These are phyloP conservation scores for Poeciliopsis occidentalis DNA, from an alignment of 2,113 vertebrate genomes.

Conservation along the genomic window DNA sequence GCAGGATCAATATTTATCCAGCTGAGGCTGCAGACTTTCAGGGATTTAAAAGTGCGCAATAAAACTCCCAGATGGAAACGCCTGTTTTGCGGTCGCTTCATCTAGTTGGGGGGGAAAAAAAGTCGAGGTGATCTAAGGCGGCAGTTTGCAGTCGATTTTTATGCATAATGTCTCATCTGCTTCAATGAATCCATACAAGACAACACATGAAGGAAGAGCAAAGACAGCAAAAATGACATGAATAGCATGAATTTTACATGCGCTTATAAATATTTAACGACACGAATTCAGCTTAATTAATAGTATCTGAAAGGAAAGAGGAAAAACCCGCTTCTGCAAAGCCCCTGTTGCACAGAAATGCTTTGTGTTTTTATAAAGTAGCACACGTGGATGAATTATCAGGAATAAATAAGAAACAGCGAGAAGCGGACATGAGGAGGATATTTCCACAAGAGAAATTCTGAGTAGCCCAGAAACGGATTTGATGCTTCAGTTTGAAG, in stretches of 20 bases:
- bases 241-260: background rate
- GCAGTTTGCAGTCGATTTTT: background rate
- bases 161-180: background rate
- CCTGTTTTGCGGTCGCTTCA: background rate
- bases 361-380: slow-evolving; percentile 7
- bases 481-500: slow-evolving; percentile 38
- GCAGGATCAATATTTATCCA: background rate
- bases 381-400: background rate
- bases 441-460: slow-evolving; percentile 20
- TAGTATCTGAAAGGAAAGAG: accelerated
- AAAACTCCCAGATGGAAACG: background rate
- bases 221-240: background rate
- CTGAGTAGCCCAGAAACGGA: slow-evolving; percentile 19
- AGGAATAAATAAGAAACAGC: background rate
- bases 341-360: background rate
- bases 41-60: background rate
- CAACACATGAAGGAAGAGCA: background rate
- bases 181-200: background rate
- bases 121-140: background rate
- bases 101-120: background rate
- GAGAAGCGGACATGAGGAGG: background rate
- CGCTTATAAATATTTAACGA: background rate
- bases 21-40: background rate
- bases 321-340: background rate
- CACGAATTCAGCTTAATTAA: background rate